phyloP scores from a whole-genome alignment of 2,797 vertebrate genomes.

The Lindbergichthys nudifrons region DNA sequence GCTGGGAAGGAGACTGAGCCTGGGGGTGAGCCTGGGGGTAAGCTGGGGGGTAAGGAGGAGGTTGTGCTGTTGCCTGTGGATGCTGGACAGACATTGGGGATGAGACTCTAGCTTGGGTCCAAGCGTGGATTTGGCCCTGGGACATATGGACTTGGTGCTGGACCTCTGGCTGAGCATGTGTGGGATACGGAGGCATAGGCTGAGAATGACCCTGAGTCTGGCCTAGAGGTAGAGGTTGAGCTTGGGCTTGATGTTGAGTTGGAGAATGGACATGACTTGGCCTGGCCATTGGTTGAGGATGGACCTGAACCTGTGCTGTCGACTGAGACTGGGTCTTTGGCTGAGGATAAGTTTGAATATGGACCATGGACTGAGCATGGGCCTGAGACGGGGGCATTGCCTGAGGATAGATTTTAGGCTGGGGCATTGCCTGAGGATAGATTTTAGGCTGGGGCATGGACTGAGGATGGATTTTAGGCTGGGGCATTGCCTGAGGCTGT shows the following conservation, averaged over 20 bases:
- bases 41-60: constrained; percentile 52
- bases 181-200: constrained; percentile 20
- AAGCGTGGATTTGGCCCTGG: constrained; percentile 51
- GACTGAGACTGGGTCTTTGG: neutral
- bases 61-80: constrained; percentile 55
- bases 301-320: neutral
- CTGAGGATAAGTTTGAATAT: constrained; percentile 18
- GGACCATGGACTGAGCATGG: constrained; percentile 5
- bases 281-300: neutral
- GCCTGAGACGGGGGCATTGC: constrained; percentile 4
- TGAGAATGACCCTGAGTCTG: constrained; percentile 33
- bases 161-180: constrained; percentile 22
- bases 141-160: constrained; percentile 51
- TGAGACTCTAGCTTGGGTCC: constrained; percentile 57
- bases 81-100: constrained; percentile 57
- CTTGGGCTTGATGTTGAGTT: neutral
- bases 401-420: neutral
- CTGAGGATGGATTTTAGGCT: too few relatives aligned
- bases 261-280: constrained; percentile 15
- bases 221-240: constrained; percentile 1
- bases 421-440: too few relatives aligned
- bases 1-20: constrained; percentile 60
- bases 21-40: constrained; percentile 60
- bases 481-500: too few relatives aligned
- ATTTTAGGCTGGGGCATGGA: too few relatives aligned